Evolutionary conservation across 2,888 invertebrate genomes (phyloP).

Genomic region (Campoplex capitator): DNA sequence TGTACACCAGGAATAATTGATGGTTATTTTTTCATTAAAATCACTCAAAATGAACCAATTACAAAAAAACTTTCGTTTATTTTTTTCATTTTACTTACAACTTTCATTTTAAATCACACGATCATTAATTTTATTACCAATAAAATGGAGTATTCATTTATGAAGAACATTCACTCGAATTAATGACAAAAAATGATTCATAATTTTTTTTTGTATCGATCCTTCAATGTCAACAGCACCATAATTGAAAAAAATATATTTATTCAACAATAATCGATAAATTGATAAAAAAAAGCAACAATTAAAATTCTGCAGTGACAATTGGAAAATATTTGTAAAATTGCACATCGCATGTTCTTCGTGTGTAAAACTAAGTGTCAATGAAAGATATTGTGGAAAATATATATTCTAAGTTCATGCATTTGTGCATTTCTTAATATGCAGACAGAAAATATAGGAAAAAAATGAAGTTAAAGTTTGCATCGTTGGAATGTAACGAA

Average conservation of each 20-base stretch:
- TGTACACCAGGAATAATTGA: too few species aligned
- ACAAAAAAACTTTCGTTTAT: not conserved
- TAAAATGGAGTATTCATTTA: not conserved
- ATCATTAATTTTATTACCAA: not conserved
- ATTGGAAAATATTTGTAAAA: not conserved
- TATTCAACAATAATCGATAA: not conserved
- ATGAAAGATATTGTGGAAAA: not conserved
- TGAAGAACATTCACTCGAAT: not conserved
- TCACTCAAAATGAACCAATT: not conserved
- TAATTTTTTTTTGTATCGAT: not conserved
- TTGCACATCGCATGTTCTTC: not conserved
- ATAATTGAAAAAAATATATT: not conserved
- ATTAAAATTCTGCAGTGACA: not conserved
- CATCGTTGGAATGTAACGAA: not conserved
- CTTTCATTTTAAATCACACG: not conserved
- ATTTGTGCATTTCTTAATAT: slow-evolving; percentile 16
- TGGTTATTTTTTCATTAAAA: too few species aligned
- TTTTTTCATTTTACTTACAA: not conserved
- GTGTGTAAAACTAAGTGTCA: not conserved
- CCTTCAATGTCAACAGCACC: not conserved
- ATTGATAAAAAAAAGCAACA: not conserved
- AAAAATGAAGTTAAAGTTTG: not conserved
- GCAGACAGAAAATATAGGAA: not conserved
- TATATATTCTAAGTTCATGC: slow-evolving; percentile 32
- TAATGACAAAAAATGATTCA: too few species aligned